Conservation (phyloP, 64 coral and sea anemone species). For the Stichodactyla mertensii region DNA sequence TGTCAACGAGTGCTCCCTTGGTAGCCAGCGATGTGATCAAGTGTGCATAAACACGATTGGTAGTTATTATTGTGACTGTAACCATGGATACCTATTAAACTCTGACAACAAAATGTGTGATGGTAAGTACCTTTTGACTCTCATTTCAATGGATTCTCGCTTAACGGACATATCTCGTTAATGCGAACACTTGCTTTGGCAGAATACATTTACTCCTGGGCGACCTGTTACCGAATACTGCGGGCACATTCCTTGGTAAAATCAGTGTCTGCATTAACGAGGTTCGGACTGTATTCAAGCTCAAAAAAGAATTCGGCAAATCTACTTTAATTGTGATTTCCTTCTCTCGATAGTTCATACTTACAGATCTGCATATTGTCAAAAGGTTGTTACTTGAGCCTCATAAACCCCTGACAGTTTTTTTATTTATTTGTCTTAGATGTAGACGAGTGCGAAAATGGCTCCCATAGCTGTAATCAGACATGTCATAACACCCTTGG, state of each 20-base stretch:
- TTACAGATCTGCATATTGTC: too few species aligned
- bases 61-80: conserved; percentile 65
- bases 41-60: conserved; percentile 67
- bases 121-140: conserved; percentile 12
- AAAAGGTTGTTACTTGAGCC: background rate
- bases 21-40: conserved; percentile 58
- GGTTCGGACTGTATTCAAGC: too few species aligned
- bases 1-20: conserved; percentile 59
- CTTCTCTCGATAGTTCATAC: too few species aligned
- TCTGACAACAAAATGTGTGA: conserved; percentile 33
- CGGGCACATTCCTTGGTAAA: too few species aligned
- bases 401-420: background rate
- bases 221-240: too few species aligned
- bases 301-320: too few species aligned
- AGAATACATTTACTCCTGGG: too few species aligned
- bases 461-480: conserved; percentile 40
- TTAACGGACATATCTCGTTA: too few species aligned
- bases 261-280: too few species aligned
- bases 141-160: too few species aligned
- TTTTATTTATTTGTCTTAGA: conserved; percentile 24
- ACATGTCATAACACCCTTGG: conserved; percentile 34
- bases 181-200: too few species aligned
- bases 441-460: conserved; percentile 59
- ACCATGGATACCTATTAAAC: conserved; percentile 46
- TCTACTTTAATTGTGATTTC: too few species aligned